phyloP scores from a whole-genome alignment of 1,140 invertebrate species.

The Ceratitis capitata region DNA sequence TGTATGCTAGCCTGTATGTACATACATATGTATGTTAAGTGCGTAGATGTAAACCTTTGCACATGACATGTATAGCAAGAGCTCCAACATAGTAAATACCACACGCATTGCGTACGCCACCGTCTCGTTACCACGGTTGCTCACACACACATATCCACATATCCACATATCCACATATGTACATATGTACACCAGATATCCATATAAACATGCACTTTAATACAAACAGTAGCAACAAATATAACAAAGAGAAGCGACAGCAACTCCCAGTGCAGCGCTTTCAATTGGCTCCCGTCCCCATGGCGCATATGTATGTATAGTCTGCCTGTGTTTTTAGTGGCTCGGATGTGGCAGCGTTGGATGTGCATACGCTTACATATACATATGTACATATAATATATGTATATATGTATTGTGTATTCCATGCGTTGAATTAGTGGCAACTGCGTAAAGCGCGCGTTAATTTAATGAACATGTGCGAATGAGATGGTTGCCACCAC shows the following conservation, averaged over 20 bases:
- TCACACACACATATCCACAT: not conserved
- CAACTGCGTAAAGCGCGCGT: constrained; percentile 1
- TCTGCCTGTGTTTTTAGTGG: not conserved
- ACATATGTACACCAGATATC: not conserved
- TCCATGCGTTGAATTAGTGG: not conserved
- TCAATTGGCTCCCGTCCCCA: constrained; percentile 38
- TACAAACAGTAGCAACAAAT: not conserved
- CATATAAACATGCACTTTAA: not conserved
- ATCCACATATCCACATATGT: not conserved
- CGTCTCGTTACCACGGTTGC: constrained; percentile 12
- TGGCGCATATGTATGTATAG: not conserved
- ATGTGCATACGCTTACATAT: not conserved
- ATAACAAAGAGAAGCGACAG: not conserved
- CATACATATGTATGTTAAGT: not conserved
- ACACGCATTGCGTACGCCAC: not conserved
- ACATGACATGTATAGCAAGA: not conserved
- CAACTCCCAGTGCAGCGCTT: constrained; percentile 38
- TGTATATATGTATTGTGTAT: not conserved
- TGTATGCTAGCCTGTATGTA: not conserved
- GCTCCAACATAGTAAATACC: not conserved
- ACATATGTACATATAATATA: not conserved
- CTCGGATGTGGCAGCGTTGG: not conserved
- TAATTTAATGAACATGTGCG: constrained; percentile 42
- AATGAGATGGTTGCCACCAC: constrained; percentile 28
- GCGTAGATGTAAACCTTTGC: not conserved